Evolutionary conservation across 2,888 invertebrate genomes (phyloP).

Genomic region (Oxyteleia sp.): DNA sequence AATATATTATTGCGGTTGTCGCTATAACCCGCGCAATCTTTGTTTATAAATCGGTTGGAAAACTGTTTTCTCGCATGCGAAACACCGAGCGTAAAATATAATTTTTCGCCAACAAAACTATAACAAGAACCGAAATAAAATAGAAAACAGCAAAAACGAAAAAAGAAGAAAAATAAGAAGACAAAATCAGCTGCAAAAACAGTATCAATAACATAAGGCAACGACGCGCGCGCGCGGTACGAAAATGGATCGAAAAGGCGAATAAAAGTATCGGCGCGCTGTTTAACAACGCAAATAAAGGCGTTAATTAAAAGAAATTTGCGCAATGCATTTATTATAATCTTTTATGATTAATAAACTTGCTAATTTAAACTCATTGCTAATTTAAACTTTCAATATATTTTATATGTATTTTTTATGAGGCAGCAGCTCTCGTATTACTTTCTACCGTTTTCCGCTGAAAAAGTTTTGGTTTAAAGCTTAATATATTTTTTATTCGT

Average conservation of each 20-base stretch:
- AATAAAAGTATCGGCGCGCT: constrained; percentile 60
- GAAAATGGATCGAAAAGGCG: constrained; percentile 40
- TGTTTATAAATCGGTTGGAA: constrained; percentile 56
- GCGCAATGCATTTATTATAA: constrained; percentile 69
- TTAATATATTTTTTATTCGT: too few relatives aligned
- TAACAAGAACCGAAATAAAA: constrained; percentile 2
- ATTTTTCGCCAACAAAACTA: neutral
- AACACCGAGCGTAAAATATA: constrained; percentile 25
- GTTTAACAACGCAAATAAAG: constrained; percentile 58
- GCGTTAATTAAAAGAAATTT: constrained; percentile 67
- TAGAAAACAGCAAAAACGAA: neutral
- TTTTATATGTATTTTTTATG: too few relatives aligned
- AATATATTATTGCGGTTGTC: constrained; percentile 57
- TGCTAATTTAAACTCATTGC: constrained; percentile 69
- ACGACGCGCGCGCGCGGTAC: constrained; percentile 13
- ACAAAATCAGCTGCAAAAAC: constrained; percentile 30
- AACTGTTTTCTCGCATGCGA: constrained; percentile 23
- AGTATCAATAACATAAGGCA: constrained; percentile 24
- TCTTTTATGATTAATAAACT: constrained; percentile 73
- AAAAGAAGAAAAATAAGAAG: too few relatives aligned
- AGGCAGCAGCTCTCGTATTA: too few relatives aligned
- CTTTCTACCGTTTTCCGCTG: too few relatives aligned
- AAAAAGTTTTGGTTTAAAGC: too few relatives aligned
- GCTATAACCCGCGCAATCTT: constrained; percentile 43
- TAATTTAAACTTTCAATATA: too few relatives aligned